Conservation (phyloP, 2,888 invertebrate species). For the Drosophila emarginata region DNA sequence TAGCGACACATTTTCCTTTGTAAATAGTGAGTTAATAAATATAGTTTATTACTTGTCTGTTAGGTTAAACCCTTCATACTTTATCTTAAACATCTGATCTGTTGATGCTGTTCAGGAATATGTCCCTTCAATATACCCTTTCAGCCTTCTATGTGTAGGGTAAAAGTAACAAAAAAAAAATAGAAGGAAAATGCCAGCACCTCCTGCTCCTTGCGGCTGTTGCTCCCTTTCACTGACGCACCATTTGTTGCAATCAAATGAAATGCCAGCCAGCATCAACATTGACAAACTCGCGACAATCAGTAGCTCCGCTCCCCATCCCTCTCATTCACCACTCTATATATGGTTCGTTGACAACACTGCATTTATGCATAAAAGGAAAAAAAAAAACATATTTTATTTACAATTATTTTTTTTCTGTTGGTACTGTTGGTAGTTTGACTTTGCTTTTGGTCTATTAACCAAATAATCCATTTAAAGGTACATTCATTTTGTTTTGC, state of each 20-base stretch:
- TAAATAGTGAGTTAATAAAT: too few species aligned
- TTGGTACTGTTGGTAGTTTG: background rate
- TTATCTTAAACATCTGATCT: too few species aligned
- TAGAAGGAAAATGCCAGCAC: background rate
- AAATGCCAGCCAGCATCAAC: constrained; percentile 56
- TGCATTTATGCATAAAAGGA: constrained; percentile 21
- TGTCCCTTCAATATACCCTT: background rate
- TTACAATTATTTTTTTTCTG: constrained; percentile 27
- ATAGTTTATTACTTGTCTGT: too few species aligned
- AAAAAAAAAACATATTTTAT: constrained; percentile 36
- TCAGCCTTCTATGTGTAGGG: background rate
- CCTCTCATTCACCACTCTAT: constrained; percentile 2
- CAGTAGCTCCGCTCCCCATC: constrained; percentile 15
- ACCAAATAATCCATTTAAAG: constrained; percentile 63
- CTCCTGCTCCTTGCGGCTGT: background rate
- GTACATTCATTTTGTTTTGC: constrained; percentile 39
- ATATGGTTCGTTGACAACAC: background rate
- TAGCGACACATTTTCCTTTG: too few species aligned
- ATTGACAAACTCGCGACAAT: constrained; percentile 41
- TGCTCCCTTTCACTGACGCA: constrained; percentile 32
- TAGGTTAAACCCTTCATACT: too few species aligned
- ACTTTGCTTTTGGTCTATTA: constrained; percentile 44
- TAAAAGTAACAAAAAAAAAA: background rate
- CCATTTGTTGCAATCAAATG: constrained; percentile 59
- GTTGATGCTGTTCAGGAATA: too few species aligned